Conservation (phyloP, 2,888 invertebrate species). For the Brachyopa scutellaris region DNA sequence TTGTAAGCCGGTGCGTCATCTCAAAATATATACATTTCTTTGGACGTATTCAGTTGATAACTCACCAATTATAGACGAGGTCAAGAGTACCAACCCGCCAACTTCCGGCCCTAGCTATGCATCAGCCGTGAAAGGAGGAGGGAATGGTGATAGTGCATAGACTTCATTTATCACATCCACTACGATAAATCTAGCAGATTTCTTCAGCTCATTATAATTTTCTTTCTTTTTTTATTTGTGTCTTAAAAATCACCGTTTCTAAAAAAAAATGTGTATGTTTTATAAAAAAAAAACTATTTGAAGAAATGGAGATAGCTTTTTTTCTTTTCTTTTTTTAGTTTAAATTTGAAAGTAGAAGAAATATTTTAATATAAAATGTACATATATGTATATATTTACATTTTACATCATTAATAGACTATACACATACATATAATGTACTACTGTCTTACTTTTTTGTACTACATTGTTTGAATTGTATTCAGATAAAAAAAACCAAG, state of each 20-base stretch:
- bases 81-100: constrained; percentile 72
- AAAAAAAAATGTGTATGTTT: constrained; percentile 9
- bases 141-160: constrained; percentile 76
- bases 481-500: background rate
- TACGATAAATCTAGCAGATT: constrained; percentile 70
- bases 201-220: constrained; percentile 65
- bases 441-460: constrained; percentile 3
- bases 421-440: background rate
- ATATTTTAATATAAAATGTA: constrained; percentile 5
- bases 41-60: constrained; percentile 63
- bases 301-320: background rate
- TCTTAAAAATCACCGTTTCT: no score
- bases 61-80: constrained; percentile 64
- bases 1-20: background rate
- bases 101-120: constrained; percentile 80
- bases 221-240: constrained; percentile 22
- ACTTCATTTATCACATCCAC: constrained; percentile 69
- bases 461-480: constrained; percentile 12
- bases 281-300: background rate
- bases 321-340: background rate
- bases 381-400: constrained; percentile 23
- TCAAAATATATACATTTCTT: constrained; percentile 1
- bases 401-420: constrained; percentile 10
- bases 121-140: constrained; percentile 79
- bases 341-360: constrained; percentile 20